Percentiles rank a stretch among this genome's conserved stretches.
These are phyloP conservation scores for Helicoverpa armigera DNA, from an alignment of 1,140 invertebrate species.

Conservation along the genomic window DNA sequence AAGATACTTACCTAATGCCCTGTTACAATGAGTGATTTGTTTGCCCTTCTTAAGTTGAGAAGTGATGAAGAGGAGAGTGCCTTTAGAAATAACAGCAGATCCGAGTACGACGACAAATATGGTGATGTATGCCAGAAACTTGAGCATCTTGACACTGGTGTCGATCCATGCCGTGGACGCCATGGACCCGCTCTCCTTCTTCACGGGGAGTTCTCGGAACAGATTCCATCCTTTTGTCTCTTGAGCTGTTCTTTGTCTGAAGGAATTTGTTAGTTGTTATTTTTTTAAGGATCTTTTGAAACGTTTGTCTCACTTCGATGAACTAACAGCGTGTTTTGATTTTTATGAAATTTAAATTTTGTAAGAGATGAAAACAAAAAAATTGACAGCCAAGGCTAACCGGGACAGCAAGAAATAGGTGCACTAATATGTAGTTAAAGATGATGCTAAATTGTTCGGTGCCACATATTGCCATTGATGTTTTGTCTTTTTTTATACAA, in stretches of 20 bases:
- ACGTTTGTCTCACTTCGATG: too few relatives aligned
- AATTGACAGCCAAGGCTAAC: too few relatives aligned
- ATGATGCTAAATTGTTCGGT: too few relatives aligned
- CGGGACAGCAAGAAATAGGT: too few relatives aligned
- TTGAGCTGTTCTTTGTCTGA: constrained; percentile 92
- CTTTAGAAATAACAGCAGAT: constrained; percentile 94
- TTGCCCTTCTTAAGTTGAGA: constrained; percentile 93
- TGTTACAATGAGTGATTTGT: constrained; percentile 92
- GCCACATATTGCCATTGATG: background rate
- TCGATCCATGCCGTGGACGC: constrained; percentile 94
- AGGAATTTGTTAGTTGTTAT: background rate
- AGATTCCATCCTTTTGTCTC: constrained; percentile 98
- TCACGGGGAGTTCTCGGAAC: constrained; percentile 95
- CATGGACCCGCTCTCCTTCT: constrained; percentile 95
- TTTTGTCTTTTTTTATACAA: background rate
- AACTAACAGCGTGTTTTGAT: too few relatives aligned
- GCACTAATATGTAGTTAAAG: too few relatives aligned
- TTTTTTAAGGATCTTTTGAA: background rate
- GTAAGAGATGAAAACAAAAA: too few relatives aligned
- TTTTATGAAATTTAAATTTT: too few relatives aligned
- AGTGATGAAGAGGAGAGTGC: constrained; percentile 95
- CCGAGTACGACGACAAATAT: constrained; percentile 93
- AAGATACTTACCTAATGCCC: constrained; percentile 88
- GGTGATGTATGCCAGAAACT: constrained; percentile 93
- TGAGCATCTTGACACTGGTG: constrained; percentile 93